Base-by-base conservation (phyloP, 2,797 vertebrate species). In the Periparus ater region DNA sequence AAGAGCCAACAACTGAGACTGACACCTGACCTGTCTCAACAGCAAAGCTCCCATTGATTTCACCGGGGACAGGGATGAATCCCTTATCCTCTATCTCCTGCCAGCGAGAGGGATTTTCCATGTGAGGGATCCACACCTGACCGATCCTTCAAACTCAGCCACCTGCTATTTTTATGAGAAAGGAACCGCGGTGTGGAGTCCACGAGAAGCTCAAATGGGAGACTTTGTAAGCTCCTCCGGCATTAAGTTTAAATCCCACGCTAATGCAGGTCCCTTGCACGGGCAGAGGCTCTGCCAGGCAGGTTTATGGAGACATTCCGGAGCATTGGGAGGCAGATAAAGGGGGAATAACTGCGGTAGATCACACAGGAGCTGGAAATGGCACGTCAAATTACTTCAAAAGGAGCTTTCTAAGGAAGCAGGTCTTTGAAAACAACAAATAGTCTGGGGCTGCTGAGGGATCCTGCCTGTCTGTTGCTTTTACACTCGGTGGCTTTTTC, bases 381-480 rank as follows among this genome's bases (percentile, higher is more conserved):
- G 93, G 91, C 91, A 84, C 45, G 58, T 95, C 95, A 93, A 95
- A 95, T 88, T 80, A 93, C 93, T 96, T 96, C 96, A 95, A 94
- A 96, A 93, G 91, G 30, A 88, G 79, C 85, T 95, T 95, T 94
- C 89, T 95, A 85, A 95, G 88, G 94, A 95, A 95, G 73, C 90
- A 95, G 89, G 66, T 89, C 93, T 96, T 95, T 95, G 95, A 96
- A 95, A 95, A 95, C 85, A 95, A 94, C 90, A 95, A 96, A 96
- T 92, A 86, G 88, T 81, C 91, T 86, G 85, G 58, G 70, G 83
- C 85, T 91, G 88, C 94, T 88, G 79, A 81, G 90, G 88, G 83
- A 95, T 93, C 76, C 67, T 75, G 38, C 65, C 66, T 96, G 92
- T 89, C 92, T 94, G 19, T 55, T 60, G 81, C 81, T 95, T 92